Evolutionary conservation across 2,888 invertebrate genomes (phyloP).

Genomic region (Acanthosepion lycidas): DNA sequence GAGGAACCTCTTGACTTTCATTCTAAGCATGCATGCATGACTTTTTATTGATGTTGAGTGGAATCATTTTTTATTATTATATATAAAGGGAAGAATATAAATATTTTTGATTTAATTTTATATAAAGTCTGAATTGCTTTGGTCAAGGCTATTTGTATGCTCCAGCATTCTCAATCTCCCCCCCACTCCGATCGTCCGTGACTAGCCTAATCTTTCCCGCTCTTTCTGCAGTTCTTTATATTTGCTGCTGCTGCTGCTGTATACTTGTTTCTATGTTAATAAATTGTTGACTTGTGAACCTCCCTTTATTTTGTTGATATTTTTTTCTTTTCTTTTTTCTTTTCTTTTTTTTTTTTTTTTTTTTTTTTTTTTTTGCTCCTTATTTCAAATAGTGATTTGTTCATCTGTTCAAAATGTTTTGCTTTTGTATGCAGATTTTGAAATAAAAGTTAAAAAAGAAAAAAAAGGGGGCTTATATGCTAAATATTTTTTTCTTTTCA

Average conservation of each 20-base stretch:
- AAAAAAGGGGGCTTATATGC: background rate
- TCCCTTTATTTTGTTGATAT: background rate
- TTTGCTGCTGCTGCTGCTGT: background rate
- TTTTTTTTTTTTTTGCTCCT: background rate
- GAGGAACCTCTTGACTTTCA: background rate
- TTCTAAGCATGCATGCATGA: background rate
- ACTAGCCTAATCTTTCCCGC: background rate
- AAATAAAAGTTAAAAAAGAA: background rate
- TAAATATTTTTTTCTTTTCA: no score
- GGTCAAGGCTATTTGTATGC: background rate
- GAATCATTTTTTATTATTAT: background rate
- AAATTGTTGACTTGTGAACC: slow-evolving; percentile 8
- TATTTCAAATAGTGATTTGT: background rate
- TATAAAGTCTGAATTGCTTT: background rate
- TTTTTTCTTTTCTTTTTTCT: background rate
- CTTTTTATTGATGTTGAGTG: background rate
- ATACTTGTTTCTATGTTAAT: background rate
- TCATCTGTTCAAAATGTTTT: no score
- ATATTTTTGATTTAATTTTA: slow-evolving; percentile 15
- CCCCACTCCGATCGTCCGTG: no score
- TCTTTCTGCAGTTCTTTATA: background rate
- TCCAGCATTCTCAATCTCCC: background rate
- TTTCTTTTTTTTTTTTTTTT: background rate
- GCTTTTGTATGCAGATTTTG: background rate
- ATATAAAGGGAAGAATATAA: background rate